Percentiles rank a stretch among this genome's conserved stretches.
Conservation (phyloP, 1,140 invertebrate species). For the Armadillidium nasatum region DNA sequence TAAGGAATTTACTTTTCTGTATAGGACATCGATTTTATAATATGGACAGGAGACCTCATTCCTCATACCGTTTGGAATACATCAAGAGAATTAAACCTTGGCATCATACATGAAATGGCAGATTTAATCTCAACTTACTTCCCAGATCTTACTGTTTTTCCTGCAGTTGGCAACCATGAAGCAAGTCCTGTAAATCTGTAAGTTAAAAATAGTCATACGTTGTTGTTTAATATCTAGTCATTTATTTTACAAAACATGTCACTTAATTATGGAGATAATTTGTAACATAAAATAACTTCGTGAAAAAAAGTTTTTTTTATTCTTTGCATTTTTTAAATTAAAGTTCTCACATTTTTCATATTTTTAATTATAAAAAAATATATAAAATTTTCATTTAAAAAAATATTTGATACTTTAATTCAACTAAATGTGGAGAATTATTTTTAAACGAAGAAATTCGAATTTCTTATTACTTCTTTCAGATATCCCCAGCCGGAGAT, state of each 20-base stretch:
- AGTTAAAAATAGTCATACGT: conserved; percentile 22
- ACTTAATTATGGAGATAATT: neutral
- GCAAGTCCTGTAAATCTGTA: conserved; percentile 77
- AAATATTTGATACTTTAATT: conserved; percentile 32
- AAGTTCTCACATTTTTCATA: no score
- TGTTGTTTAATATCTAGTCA: no score
- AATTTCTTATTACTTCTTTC: conserved; percentile 2
- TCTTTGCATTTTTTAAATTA: no score
- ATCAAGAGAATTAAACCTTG: conserved; percentile 59
- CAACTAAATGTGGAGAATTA: neutral
- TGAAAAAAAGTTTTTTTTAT: no score
- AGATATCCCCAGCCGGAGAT: conserved; percentile 42
- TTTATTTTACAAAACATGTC: neutral
- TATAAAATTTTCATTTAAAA: neutral
- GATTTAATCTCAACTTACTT: conserved; percentile 60
- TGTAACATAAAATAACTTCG: neutral
- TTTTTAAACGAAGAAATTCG: neutral
- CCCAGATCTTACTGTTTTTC: conserved; percentile 61
- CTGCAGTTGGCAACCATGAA: conserved; percentile 82
- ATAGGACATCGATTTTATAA: conserved; percentile 46
- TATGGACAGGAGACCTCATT: conserved; percentile 44
- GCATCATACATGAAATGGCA: conserved; percentile 59
- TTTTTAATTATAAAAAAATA: no score
- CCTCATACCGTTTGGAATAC: conserved; percentile 46
- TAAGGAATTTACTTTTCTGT: no score